Evolutionary conservation across 2,797 vertebrate species (phyloP), one percentile per base, ranked within the genome.

Genomic region (Hippocampus kuda): DNA sequence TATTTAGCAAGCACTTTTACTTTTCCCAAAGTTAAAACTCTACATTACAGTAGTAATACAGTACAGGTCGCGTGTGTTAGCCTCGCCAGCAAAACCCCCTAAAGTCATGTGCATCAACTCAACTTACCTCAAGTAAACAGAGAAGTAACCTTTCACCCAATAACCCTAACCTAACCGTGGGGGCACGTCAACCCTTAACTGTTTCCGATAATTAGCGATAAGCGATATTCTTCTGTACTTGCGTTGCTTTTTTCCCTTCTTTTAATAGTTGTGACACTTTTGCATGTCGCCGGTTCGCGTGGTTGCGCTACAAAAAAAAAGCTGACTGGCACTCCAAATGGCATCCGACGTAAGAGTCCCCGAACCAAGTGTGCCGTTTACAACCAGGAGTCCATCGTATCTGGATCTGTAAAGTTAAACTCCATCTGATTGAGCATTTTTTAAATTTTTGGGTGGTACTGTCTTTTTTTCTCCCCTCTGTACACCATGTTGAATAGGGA

Each of bases 401-500:
- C 5, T 26, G 11, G 18, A 24, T 24, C 22, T 12, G 18, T 8
- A 18, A 6, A 53, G 8, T 53, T 34, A 13, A 41, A 24, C 15
- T 26, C 15, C 13, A 67, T 54, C 11, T 4, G 38, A 54, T 22
- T 34, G 66, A 24, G 38, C 44, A n/a, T 49, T 27, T 16, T 49
- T 11, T 41, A 67, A 18, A 57, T 49, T 48, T 65, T 65, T 20
- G 63, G 42, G 63, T 48, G 63, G 63, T 20, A 7, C 42, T n/a
- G 30, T 24, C 3, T 38, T 85, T 82, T 65, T 78, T 38, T 22
- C 59, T 34, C 30, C 30, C 8, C 68, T 78, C 78, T 79, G 77
- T 75, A 85, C 89, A 89, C 89, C 89, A 90, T 90, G 20, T 90
- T 89, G 87, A 82, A 84, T 63, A 73, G 70, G 71, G 67, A 65